A percentile compares a stretch with the other conserved stretches of the same genome.
phyloP scores from a whole-genome alignment of 2,797 vertebrate species.

The Austrolebias charrua region DNA sequence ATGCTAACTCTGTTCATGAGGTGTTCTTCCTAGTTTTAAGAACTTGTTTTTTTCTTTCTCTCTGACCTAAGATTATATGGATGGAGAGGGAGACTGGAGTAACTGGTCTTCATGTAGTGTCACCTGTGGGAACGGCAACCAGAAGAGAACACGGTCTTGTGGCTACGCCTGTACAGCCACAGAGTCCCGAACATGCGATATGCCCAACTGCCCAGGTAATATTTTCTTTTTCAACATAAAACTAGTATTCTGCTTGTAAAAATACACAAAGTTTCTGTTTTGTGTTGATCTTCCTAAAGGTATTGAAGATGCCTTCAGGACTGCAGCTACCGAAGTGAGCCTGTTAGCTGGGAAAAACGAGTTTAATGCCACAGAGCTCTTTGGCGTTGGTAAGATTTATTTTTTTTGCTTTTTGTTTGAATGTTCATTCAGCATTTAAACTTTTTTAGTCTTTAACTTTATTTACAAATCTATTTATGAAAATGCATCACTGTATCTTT shows the following conservation, averaged over 20 bases:
- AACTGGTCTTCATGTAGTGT: constrained; percentile 90
- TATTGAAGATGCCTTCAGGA: constrained; percentile 96
- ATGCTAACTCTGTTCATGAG: not conserved
- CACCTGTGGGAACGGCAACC: constrained; percentile 90
- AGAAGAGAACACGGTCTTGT: constrained; percentile 92
- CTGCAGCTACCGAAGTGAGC: constrained; percentile 95
- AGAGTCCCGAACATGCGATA: constrained; percentile 91
- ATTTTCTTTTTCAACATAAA: not conserved
- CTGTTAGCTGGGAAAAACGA: constrained; percentile 93
- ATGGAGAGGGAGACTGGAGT: constrained; percentile 94
- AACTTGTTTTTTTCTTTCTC: constrained; percentile 41
- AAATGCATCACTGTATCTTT: too few species aligned
- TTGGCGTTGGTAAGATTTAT: constrained; percentile 91
- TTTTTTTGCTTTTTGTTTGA: constrained; percentile 1
- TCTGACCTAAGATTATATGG: constrained; percentile 86
- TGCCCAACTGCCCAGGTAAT: constrained; percentile 90
- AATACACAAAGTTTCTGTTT: not conserved
- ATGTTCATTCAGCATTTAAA: not conserved
- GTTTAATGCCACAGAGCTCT: constrained; percentile 95
- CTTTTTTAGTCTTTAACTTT: too few species aligned
- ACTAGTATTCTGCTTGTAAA: too few species aligned
- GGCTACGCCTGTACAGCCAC: constrained; percentile 94
- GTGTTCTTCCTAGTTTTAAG: not conserved
- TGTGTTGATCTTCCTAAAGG: constrained; percentile 72
- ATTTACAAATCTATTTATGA: too few species aligned